Percentiles rank a stretch among this genome's conserved stretches.
phyloP scores from a whole-genome alignment of 1,140 invertebrate species.

The Scaptomyza hsui region DNA sequence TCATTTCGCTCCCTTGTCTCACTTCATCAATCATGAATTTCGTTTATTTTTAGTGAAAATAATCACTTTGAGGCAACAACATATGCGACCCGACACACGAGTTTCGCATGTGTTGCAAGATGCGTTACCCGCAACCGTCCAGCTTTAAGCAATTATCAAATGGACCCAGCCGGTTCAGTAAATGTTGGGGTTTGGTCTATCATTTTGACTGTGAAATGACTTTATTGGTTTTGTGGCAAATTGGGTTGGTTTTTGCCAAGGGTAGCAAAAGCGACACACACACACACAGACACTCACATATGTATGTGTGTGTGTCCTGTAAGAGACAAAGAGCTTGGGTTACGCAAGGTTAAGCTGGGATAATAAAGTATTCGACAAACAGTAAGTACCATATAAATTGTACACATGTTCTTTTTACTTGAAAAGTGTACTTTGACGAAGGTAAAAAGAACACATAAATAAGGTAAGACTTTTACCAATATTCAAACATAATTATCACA shows the following conservation, averaged over 20 bases:
- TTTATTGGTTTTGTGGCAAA: slow-evolving; percentile 66
- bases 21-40: slow-evolving; percentile 81
- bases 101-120: slow-evolving; percentile 72
- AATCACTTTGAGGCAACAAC: slow-evolving; percentile 79
- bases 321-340: slow-evolving; percentile 20
- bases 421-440: no score
- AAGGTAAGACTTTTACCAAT: not conserved
- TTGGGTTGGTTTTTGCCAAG: slow-evolving; percentile 25
- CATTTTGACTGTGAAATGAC: slow-evolving; percentile 69
- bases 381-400: slow-evolving; percentile 13
- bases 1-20: slow-evolving; percentile 70
- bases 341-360: slow-evolving; percentile 29
- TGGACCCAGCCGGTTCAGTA: slow-evolving; percentile 42
- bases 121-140: slow-evolving; percentile 27
- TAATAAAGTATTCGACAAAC: slow-evolving; percentile 22
- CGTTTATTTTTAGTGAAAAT: slow-evolving; percentile 81
- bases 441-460: no score
- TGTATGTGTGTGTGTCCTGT: not conserved
- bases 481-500: no score
- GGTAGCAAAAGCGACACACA: slow-evolving; percentile 15
- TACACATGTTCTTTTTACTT: not conserved
- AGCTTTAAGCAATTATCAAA: slow-evolving; percentile 74
- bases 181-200: slow-evolving; percentile 27
- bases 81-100: slow-evolving; percentile 60
- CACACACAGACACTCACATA: not conserved